phyloP scores from a whole-genome alignment of 2,888 invertebrate genomes.

The Drosophila quasianomalipes region DNA sequence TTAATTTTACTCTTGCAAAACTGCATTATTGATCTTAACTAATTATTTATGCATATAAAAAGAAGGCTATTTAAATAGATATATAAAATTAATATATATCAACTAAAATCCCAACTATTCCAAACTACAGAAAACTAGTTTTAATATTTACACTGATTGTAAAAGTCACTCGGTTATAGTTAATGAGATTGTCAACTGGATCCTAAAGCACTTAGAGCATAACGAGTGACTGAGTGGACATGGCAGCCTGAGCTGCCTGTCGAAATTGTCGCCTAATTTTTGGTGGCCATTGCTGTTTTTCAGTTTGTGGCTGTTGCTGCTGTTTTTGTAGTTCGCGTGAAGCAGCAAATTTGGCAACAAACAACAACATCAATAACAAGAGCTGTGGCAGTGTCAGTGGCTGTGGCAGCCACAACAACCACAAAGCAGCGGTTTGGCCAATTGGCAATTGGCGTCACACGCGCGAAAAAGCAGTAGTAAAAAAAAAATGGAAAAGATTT shows the following conservation, averaged over 20 bases:
- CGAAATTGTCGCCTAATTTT: constrained; percentile 10
- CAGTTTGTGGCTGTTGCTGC: constrained; percentile 5
- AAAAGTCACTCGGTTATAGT: too few relatives aligned
- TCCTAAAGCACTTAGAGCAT: constrained; percentile 27
- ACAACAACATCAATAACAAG: constrained; percentile 24
- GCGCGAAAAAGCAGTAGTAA: constrained; percentile 28
- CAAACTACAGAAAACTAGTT: neutral
- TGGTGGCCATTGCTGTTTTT: constrained; percentile 6
- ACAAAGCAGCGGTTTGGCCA: constrained; percentile 66
- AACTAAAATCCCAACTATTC: neutral
- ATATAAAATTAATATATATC: neutral
- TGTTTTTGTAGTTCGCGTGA: constrained; percentile 43
- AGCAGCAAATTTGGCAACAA: constrained; percentile 64
- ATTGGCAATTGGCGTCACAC: constrained; percentile 70
- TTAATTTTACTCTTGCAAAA: neutral
- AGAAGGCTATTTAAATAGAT: fast-evolving
- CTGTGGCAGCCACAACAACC: constrained; percentile 41
- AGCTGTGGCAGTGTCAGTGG: constrained; percentile 16
- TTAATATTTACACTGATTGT: neutral
- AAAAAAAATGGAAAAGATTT: constrained; percentile 1
- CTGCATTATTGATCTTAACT: neutral
- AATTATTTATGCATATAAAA: neutral
- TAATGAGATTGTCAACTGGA: neutral
- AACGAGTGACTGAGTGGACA: constrained; percentile 33
- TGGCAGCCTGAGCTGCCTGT: constrained; percentile 11